phyloP scores from a whole-genome alignment of 2,113 vertebrate genomes.

The Plectropomus leopardus region DNA sequence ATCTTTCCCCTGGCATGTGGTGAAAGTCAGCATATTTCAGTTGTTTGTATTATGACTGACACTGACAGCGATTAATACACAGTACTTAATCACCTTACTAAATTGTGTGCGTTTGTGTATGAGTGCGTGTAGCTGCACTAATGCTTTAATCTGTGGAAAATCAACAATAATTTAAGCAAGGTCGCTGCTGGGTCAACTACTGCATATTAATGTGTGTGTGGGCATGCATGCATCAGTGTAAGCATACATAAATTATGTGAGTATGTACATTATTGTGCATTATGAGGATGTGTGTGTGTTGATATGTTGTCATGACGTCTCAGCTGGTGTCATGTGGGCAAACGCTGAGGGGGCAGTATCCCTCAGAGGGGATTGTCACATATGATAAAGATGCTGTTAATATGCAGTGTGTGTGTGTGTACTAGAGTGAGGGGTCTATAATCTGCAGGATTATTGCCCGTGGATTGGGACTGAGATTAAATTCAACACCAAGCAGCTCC shows the following conservation, averaged over 20 bases:
- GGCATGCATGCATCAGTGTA: not conserved
- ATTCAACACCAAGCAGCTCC: slow-evolving; percentile 44
- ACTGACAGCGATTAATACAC: slow-evolving; percentile 53
- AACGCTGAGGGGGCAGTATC: slow-evolving; percentile 17
- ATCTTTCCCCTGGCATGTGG: slow-evolving; percentile 41
- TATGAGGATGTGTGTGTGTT: slow-evolving; percentile 11
- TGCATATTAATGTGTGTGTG: not conserved
- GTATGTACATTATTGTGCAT: not conserved
- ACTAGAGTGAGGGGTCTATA: slow-evolving; percentile 43
- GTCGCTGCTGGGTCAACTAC: slow-evolving; percentile 4
- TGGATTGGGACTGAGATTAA: slow-evolving; percentile 74
- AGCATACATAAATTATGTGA: not conserved
- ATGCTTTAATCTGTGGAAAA: not conserved
- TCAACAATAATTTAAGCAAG: slow-evolving; percentile 1
- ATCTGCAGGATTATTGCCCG: slow-evolving; percentile 73
- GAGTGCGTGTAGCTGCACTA: not conserved
- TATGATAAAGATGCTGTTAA: slow-evolving; percentile 51
- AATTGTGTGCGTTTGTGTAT: not conserved
- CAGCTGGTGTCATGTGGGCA: slow-evolving; percentile 34
- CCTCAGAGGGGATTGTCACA: slow-evolving; percentile 47
- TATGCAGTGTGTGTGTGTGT: not conserved
- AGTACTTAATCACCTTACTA: slow-evolving; percentile 39
- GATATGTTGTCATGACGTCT: slow-evolving; percentile 13
- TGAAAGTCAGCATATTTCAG: slow-evolving; percentile 71
- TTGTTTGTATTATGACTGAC: slow-evolving; percentile 59